Base-by-base conservation (phyloP, 2,797 vertebrate species). In the Poliocrania exsul region DNA sequence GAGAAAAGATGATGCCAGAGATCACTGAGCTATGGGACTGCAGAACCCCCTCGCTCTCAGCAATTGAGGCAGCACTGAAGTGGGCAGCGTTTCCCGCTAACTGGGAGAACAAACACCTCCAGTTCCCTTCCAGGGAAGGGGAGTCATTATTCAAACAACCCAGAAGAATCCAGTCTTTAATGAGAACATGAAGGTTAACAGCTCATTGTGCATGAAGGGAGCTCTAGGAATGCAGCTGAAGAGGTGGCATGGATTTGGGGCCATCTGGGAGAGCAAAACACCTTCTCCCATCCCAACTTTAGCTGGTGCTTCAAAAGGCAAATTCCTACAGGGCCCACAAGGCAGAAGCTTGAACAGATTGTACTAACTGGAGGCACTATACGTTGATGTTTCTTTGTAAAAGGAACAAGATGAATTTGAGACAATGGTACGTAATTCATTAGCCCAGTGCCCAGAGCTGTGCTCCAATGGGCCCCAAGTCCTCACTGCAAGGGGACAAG, bases 391-490 rank as follows among this genome's bases (percentile, higher is more conserved):
- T 81, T 95, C 90, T 96, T 97, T 96, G 93, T 97, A 95, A 96
- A 98, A 96, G 86, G 95, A 97, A 93, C 92, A 97, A 96, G 96
- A 97, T 83, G 93, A 95, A 97, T 96, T 96, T 95, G 87, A 93
- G 87, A 88, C 58, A 86, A 74, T 0, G 5, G 54, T 26, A 57
- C 3, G 21, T 53, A 29, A 58, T 23, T 78, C n/a, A 8, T 69
- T 15, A 77, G 90, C 61, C 72, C 72, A 62, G 49, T 2, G 9
- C 53, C 56, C 44, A 78, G 57, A 79, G 79, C 70, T 81, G 37
- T 0, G 1, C 54, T 23, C 4, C 37, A 35, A 23, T 3, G 57
- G 25, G 58, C 66, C 28, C 66, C 1, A 13, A 51, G 44, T 20
- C 54, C 80, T 64, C 60, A 3, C 19, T 67, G 40, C 42, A 21